Conservation (phyloP, 2,888 invertebrate genomes). For the Lycocerus yunnanus region DNA sequence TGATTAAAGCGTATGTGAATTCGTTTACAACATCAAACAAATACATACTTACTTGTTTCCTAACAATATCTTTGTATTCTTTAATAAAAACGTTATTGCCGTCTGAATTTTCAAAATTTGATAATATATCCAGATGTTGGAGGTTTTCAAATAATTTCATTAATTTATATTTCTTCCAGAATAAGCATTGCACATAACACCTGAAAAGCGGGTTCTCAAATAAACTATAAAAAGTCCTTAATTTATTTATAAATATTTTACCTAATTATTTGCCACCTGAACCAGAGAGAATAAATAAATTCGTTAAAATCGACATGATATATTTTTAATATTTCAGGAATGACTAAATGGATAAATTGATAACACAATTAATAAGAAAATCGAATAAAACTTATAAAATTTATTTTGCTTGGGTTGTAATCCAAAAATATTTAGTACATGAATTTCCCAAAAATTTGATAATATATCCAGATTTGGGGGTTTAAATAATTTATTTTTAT, state of each 20-base stretch:
- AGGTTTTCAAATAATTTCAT: neutral
- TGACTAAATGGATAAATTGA: neutral
- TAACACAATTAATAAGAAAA: neutral
- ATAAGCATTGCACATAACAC: neutral
- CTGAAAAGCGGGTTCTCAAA: neutral
- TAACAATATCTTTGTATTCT: neutral
- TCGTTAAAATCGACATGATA: neutral
- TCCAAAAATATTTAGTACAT: too few species aligned
- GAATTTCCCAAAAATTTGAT: too few species aligned
- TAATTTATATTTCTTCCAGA: neutral
- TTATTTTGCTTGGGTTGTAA: neutral
- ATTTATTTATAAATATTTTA: neutral
- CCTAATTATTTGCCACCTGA: neutral
- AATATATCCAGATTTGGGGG: too few species aligned
- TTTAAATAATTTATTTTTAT: too few species aligned
- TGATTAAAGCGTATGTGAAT: too few species aligned
- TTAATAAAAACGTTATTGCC: neutral
- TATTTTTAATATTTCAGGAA: neutral
- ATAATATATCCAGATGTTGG: neutral
- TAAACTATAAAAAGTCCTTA: neutral
- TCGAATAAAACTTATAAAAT: neutral
- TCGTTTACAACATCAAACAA: too few species aligned
- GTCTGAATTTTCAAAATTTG: neutral
- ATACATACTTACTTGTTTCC: too few species aligned
- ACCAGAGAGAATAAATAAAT: neutral